A percentile compares a stretch with the other conserved stretches of the same genome.
Evolutionary conservation across 2,888 invertebrate species (phyloP).

Genomic region (Abscondita cerata): DNA sequence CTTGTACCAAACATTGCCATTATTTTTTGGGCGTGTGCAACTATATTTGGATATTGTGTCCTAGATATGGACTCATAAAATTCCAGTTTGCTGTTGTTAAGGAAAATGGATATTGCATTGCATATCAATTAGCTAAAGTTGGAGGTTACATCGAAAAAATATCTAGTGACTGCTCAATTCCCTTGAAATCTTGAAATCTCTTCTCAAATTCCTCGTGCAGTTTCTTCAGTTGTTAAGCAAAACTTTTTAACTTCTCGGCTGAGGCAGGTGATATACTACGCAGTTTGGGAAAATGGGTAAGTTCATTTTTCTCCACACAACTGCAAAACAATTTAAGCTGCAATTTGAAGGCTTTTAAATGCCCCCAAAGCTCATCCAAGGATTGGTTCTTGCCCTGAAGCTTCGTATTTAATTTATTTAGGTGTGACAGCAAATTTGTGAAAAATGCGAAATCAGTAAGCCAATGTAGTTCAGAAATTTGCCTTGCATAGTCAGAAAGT

Average conservation of each 20-base stretch:
- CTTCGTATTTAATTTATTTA: too few species aligned
- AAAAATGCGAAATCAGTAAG: neutral
- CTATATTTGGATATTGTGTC: neutral
- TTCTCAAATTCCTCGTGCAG: neutral
- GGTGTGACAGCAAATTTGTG: too few species aligned
- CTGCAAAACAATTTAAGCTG: neutral
- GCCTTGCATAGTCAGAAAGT: neutral
- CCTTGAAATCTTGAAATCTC: slow-evolving; percentile 2
- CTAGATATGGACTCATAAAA: neutral
- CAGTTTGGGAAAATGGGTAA: neutral
- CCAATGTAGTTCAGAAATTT: neutral
- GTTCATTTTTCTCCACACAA: too few species aligned
- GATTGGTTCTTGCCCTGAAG: too few species aligned
- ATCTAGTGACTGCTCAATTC: neutral
- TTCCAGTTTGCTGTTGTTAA: neutral
- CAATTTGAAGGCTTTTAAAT: neutral
- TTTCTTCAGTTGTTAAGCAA: slow-evolving; percentile 1
- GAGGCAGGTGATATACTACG: neutral
- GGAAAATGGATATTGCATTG: neutral
- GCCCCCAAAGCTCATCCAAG: too few species aligned
- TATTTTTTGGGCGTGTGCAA: neutral
- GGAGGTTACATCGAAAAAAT: neutral
- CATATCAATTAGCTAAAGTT: neutral
- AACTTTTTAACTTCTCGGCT: neutral
- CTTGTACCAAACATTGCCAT: neutral